Evolutionary conservation across 2,797 vertebrate species (phyloP), one percentile per base, ranked within the genome.

Genomic region (Phoxinus dragarum): DNA sequence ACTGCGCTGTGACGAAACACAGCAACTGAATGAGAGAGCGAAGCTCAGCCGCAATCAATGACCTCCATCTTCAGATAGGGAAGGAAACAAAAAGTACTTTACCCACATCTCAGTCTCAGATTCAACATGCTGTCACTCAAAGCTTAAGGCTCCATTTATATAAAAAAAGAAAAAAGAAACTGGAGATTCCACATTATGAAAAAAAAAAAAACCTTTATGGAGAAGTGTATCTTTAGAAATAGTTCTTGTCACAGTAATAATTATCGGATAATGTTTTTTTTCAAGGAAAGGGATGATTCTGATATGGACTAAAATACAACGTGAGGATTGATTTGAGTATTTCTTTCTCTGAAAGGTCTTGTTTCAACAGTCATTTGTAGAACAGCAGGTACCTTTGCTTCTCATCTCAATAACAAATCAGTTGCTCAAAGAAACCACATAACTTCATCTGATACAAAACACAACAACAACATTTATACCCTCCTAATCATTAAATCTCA

Each of bases 1-100:
- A 59, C 31, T 27, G 49, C 7, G 1, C 27, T 47, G 27, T 49
- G 42, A 75, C 42, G 75, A 56, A 77, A 78, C 23, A 76, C 36
- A 38, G 31, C 4, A 11, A 17, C 34, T 74, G 47, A 84, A 54
- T 74, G n/a, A 66, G 2, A 81, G 38, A 76, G 6, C 3, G 34
- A 42, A 67, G 75, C 72, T 47, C 19, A 3, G 17, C 81, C 54
- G 1, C 23, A 76, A 79, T 76, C 44, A 66, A 12, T 76, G 81
- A 83, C 81, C 59, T 83, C 56, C 81, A 75, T 74, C 71, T 74
- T 67, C 6, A 83, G 42, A 75, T 67, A 64, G 31, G 59, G 16
- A 52, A 83, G 81, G 72, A 83, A 83, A 75, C 16, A 75, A 47
- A 38, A 6, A 40, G 31, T 67, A 21, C 14, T 75, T 83, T 8